phyloP scores from a whole-genome alignment of 1,140 invertebrate species.

The Philotrypesis tridentata region DNA sequence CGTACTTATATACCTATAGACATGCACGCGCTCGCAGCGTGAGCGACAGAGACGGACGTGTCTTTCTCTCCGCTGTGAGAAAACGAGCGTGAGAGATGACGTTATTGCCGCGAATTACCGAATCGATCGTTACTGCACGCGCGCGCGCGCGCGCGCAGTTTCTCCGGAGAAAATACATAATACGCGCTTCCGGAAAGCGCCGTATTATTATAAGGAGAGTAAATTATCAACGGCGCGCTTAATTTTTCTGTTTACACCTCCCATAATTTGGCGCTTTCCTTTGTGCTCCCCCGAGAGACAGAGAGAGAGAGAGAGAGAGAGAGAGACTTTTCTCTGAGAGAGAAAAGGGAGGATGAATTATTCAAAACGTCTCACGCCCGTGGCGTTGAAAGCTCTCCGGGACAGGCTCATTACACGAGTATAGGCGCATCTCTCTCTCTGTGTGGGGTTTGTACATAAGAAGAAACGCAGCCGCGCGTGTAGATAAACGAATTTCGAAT shows the following conservation, averaged over 20 bases:
- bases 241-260: too few relatives aligned
- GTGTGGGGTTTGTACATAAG: too few relatives aligned
- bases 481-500: background rate
- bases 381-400: too few relatives aligned
- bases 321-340: too few relatives aligned
- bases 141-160: background rate
- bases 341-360: constrained; percentile 6
- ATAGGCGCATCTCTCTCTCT: too few relatives aligned
- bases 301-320: too few relatives aligned
- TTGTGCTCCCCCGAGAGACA: too few relatives aligned
- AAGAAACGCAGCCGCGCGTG: background rate
- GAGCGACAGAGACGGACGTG: constrained; percentile 2
- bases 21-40: too few relatives aligned
- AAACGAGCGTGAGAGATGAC: background rate
- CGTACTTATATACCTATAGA: background rate
- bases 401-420: background rate
- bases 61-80: background rate
- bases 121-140: background rate
- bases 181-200: background rate
- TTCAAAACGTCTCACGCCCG: background rate
- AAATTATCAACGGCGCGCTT: too few relatives aligned
- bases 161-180: background rate
- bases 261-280: too few relatives aligned
- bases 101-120: constrained; percentile 11
- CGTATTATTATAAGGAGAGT: too few relatives aligned